Evolutionary conservation across 2,888 invertebrate genomes (phyloP), one percentile per base, ranked within the genome.

Genomic region (Neoaliturus tenellus): DNA sequence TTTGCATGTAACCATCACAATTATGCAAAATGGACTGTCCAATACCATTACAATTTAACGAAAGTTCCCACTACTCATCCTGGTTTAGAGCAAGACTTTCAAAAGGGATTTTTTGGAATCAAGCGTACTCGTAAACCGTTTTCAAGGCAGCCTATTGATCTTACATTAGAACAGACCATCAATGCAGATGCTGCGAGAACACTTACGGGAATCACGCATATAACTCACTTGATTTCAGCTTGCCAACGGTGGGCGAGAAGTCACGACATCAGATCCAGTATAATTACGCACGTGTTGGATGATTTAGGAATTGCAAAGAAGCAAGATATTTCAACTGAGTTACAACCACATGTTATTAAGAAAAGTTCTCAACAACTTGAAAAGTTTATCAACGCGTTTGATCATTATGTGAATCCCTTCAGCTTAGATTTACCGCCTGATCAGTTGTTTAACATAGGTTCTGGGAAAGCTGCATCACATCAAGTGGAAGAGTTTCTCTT

Each of bases 1-100:
- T 89, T 90, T 78, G 83, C 84, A 1, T 87, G 86, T 44, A 89
- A 90, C 85, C 89, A 90, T 31, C 89, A 81, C 82, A 90, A 90
- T 81, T 90, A 90, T 87, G 87, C 89, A 71, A 87, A 88, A 2
- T 90, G 88, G 86, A 82, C 87, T 14, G 87, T 89, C 6, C 85
- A 84, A 85, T 90, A 90, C 81, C 80, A 81, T 33, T 86, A 87
- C 41, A 90, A 89, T 86, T 87, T 90, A 71, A 69, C 85, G 14
- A 89, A 88, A 8, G 86, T 89, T 8, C 87, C 86, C 35, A 83
- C 88, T 75, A 89, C 89, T 55, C 89, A 90, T 87, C 88, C 88
- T 80, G 88, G 86, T 80, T 86, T 89, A 67, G 33, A 80, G 14
- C 82, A 86, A 44, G 85, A 87, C 62, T 86, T 89, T 20, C 62